Evolutionary conservation across 2,797 vertebrate genomes (phyloP), one percentile per base, ranked within the genome.

Genomic region (Bucorvus abyssinicus): DNA sequence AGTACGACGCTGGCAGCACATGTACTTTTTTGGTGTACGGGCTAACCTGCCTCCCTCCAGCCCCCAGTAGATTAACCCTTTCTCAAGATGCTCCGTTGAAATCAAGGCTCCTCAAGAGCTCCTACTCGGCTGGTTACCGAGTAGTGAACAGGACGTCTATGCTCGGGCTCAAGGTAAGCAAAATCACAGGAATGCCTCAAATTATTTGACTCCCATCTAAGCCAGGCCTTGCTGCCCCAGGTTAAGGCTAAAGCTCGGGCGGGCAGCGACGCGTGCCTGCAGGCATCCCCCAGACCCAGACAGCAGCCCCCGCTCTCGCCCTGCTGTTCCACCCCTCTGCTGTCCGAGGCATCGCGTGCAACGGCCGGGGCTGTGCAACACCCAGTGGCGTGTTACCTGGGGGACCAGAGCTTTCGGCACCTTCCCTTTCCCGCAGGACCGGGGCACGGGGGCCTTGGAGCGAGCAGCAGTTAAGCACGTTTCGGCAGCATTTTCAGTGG

Each of bases 271-370:
- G 1, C 1, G 0, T 2, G 30, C 19, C 52, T 15, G 13, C 27
- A 9, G 23, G 12, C 40, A n/a, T 5, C 57, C 45, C 56, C 12
- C 0, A 0, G 60, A 5, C 3, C 0, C 2, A 2, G 9, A 2
- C 47, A 9, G 42, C 67, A 34, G 36, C 7, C 49, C 36, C 88
- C 29, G 21, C 45, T 36, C 69, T 12, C 4, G 0, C 9, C 57
- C n/a, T 1, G 2, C 2, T 0, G 9, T 6, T 3, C 10, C 1
- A 9, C 30, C 73, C 56, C 47, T 16, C 42, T 2, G 20, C 49
- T 13, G 3, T 4, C 52, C 1, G 0, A 8, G 6, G 42, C 53
- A 1, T 2, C 3, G 0, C 7, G 0, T 1, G 34, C 12, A 0
- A 14, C 1, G 2, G 34, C 75, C 2, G 0, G 4, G 0, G 1